Base-by-base conservation (phyloP, 2,888 invertebrate species). In the Dyspetes luteomarginatus region DNA sequence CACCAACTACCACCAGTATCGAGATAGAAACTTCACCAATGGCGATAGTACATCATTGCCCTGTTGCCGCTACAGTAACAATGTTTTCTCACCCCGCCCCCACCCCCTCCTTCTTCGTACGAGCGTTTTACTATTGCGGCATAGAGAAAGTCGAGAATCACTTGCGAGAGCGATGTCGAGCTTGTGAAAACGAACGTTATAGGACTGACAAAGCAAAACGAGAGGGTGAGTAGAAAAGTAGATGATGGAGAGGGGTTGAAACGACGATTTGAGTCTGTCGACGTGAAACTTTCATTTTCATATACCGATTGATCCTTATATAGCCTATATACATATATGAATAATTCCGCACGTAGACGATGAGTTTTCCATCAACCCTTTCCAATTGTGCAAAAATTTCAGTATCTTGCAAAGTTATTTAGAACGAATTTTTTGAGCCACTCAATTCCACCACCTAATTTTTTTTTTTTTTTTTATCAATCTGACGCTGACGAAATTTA, bases 31-130 rank as follows among this genome's bases (percentile, higher is more conserved):
- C 74, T 76, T 67, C 67, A 77, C 72, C 74, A 69, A 68, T 41
- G 30, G 58, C 24, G 55, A 41, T 55, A 80, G 73, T 55, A 65
- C 60, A 60, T 85, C 84, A 86, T 85, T 86, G 87, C n/a, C n/a
- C 85, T 86, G 88, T 90, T 88, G 89, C 89, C 88, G 41, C 55
- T 87, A 87, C 86, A 88, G 89, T 89, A 89, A 90, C 90, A 89
- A 90, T 89, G 89, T 90, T 90, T 90, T 88, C 89, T 89, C 90
- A 89, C 90, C 89, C 90, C 17, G 5, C 12, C 12, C 12, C 9
- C 36, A 12, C 9, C 36, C 12, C 12, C 36, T 36, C 12, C 36
- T 36, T 36, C 7, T 36, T 36, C 36, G 88, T 89, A 83, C 85
- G 83, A 76, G 67, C 55, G 52, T 50, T 12, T 52, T 43, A 24